Base-by-base conservation (phyloP, 2,888 invertebrate genomes). In the Oligia latruncula region DNA sequence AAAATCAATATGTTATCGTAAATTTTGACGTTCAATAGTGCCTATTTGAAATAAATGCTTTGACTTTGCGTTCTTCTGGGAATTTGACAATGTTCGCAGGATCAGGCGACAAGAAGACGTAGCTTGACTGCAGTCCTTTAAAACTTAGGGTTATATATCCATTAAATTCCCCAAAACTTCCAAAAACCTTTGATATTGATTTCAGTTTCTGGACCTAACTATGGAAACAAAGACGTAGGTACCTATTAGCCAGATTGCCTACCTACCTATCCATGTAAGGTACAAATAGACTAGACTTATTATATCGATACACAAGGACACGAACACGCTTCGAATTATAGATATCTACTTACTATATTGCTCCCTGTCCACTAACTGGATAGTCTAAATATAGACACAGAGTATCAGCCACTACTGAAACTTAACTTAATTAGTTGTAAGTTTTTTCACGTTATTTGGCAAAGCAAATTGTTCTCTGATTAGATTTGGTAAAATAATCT, bases 301-400 rank as follows among this genome's bases (percentile, higher is more conserved):
- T 40, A 67, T 23, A 40, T 49, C 55, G 35, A 81, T 74, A 71
- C 20, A 40, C 77, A 86, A 86, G 85, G 85, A 70, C 86, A 73
- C 23, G 52, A 15, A 35, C 35, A 35, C 40, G 71, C 4, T 35
- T 35, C 68, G 46, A 74, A 83, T 64, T 46, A 66, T 77, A 52
- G 49, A 15, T 52, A 75, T 55, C 40, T 76, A 77, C 49, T 40
- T 40, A 55, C 40, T 75, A 77, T 35, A 9, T 17, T 1, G 55
- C 62, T 52, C 64, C 62, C 65, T 64, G 62, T 72, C 9, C 52
- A 29, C 49, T 64, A 65, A 78, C 60, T 65, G 62, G 64, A 52
- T 40, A 17, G 17, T 65, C 83, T 77, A 86, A 86, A 82, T 66
- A 74, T 73, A 74, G 49, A 70, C 2, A 43, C 20, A 62, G n/a